A percentile compares a stretch with the other conserved stretches of the same genome.
These are phyloP conservation scores for Balaenoptera acutorostrata DNA, from an alignment of 2,113 vertebrate species.

Conservation along the genomic window DNA sequence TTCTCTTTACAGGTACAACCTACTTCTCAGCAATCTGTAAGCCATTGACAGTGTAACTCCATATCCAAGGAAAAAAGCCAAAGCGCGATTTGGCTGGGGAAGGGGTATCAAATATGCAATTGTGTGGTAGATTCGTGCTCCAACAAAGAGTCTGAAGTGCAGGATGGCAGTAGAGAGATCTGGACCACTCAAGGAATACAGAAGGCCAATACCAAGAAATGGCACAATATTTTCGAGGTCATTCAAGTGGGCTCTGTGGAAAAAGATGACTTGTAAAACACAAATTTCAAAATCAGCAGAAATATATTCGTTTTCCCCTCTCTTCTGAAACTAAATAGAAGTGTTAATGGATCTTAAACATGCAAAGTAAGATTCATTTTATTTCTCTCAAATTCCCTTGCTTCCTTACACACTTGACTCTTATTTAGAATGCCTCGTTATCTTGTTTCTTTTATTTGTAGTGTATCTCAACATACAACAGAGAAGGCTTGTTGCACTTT, in stretches of 20 bases:
- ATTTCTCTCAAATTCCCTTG: neutral
- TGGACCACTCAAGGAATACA: slow-evolving; percentile 88
- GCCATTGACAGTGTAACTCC: slow-evolving; percentile 87
- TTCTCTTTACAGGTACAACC: slow-evolving; percentile 63
- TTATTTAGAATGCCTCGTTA: neutral
- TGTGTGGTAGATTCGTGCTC: slow-evolving; percentile 84
- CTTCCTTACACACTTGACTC: neutral
- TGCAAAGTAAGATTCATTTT: neutral
- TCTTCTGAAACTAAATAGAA: neutral
- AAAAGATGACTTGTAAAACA: slow-evolving; percentile 11
- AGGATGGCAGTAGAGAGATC: slow-evolving; percentile 84
- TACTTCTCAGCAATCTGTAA: slow-evolving; percentile 78
- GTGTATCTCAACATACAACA: neutral
- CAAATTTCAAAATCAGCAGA: neutral
- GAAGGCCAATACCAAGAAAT: slow-evolving; percentile 87
- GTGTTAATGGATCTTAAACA: neutral
- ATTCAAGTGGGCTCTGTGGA: slow-evolving; percentile 90
- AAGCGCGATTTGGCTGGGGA: slow-evolving; percentile 88
- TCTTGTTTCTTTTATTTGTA: neutral
- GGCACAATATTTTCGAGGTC: slow-evolving; percentile 95
- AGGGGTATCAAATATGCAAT: slow-evolving; percentile 84
- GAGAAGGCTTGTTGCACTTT: neutral
- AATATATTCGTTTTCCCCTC: neutral
- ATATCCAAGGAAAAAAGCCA: slow-evolving; percentile 80
- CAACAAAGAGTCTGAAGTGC: slow-evolving; percentile 90